phyloP scores from a whole-genome alignment of 2,113 vertebrate species.

The Ameiurus melas region DNA sequence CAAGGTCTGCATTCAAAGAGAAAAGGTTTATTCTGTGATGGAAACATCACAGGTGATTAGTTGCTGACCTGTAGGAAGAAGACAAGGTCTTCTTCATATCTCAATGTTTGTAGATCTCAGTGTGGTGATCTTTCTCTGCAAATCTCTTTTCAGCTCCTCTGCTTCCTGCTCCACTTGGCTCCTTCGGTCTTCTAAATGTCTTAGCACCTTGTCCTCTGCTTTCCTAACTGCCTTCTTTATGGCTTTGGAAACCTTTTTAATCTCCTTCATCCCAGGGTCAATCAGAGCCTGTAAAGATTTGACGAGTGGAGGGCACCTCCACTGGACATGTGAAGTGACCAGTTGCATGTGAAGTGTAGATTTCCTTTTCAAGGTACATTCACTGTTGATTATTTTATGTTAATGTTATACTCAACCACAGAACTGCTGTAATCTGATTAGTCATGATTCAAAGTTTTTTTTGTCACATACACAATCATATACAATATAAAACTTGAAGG shows the following conservation, averaged over 20 bases:
- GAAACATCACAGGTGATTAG: neutral
- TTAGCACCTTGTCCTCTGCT: neutral
- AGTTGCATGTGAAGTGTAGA: neutral
- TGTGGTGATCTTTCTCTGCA: constrained; percentile 52
- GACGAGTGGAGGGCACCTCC: neutral
- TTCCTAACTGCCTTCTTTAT: constrained; percentile 33
- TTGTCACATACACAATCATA: no score
- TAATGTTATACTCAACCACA: no score
- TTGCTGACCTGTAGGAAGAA: constrained; percentile 66
- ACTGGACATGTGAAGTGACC: no score
- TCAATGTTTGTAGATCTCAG: constrained; percentile 47
- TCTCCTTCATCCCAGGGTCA: constrained; percentile 12
- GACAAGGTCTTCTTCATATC: constrained; percentile 59
- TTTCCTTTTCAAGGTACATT: neutral
- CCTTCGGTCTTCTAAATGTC: constrained; percentile 54
- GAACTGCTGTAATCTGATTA: no score
- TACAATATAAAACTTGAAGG: no score
- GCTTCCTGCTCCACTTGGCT: constrained; percentile 41
- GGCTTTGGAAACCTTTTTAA: constrained; percentile 39
- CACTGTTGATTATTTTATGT: neutral
- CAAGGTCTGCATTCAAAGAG: neutral
- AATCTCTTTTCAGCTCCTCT: neutral
- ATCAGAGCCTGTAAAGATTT: constrained; percentile 54
- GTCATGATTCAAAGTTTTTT: no score
- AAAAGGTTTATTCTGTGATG: neutral